These are phyloP conservation scores for Holacanthella duospinosa DNA, from an alignment of 2,888 invertebrate species.

Conservation along the genomic window DNA sequence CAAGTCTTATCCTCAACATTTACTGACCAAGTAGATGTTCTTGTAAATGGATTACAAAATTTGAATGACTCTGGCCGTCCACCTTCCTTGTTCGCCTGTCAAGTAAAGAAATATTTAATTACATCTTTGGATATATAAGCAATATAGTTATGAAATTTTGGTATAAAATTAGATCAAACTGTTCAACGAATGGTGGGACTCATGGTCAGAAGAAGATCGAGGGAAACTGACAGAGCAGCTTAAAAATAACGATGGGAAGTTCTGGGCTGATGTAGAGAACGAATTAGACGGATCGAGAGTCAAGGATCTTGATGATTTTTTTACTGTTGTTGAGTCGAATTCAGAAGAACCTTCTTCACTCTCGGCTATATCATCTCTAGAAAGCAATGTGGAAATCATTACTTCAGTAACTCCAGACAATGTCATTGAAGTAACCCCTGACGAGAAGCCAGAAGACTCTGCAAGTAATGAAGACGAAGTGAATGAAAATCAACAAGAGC, in stretches of 20 bases:
- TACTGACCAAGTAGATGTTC: conserved; percentile 23
- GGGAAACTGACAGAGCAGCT: conserved; percentile 21
- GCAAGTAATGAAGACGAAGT: not conserved
- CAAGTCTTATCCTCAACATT: not conserved
- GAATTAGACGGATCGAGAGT: conserved; percentile 31
- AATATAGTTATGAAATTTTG: not conserved
- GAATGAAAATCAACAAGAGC: not conserved
- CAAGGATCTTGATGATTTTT: conserved; percentile 31
- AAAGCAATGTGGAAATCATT: not conserved
- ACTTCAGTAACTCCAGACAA: not conserved
- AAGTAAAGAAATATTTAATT: conserved; percentile 25
- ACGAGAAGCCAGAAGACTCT: not conserved
- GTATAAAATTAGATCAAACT: conserved; percentile 25
- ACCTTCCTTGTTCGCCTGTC: conserved; percentile 35
- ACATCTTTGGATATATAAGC: not conserved
- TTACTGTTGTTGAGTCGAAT: conserved; percentile 13
- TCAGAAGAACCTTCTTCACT: not conserved
- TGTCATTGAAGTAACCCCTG: not conserved
- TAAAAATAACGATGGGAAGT: conserved; percentile 28
- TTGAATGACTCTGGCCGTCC: conserved; percentile 25
- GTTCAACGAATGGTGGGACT: conserved; percentile 36
- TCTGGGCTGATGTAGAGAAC: conserved; percentile 29
- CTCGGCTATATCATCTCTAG: not conserved
- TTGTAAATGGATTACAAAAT: conserved; percentile 30
- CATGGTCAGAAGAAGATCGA: conserved; percentile 25